Conservation (phyloP, 53 echinoderm and acorn worm species). For the Antedon mediterranea region DNA sequence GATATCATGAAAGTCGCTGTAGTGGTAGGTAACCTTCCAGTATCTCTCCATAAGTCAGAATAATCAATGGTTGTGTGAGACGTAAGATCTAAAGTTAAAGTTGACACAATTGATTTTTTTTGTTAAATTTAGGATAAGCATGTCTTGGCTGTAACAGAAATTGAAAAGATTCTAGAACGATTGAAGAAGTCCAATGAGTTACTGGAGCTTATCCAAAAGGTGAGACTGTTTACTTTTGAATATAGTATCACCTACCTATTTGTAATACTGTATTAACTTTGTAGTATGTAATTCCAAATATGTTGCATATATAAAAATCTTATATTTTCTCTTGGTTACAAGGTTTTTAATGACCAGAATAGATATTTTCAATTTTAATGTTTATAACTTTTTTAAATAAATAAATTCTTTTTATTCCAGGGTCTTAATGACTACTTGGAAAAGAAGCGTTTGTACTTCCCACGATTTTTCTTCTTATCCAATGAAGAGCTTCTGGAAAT, state of each 20-base stretch:
- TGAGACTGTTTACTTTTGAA: slow-evolving; percentile 12
- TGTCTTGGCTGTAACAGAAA: slow-evolving; percentile 91
- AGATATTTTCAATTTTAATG: not conserved
- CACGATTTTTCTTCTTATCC: slow-evolving; percentile 98
- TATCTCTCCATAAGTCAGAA: no score
- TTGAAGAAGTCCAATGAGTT: slow-evolving; percentile 97
- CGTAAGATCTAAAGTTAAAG: no score
- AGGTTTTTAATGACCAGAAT: not conserved
- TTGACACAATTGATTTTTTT: no score
- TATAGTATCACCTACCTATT: no score
- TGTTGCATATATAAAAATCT: not conserved
- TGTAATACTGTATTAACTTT: no score
- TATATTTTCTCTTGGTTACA: not conserved
- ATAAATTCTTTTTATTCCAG: slow-evolving; percentile 17
- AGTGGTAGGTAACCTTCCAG: slow-evolving; percentile 39
- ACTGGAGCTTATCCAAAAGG: slow-evolving; percentile 93
- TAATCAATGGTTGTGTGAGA: no score
- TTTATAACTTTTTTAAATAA: slow-evolving; percentile 1
- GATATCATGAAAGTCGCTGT: slow-evolving; percentile 97
- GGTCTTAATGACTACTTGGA: slow-evolving; percentile 96
- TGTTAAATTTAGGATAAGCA: slow-evolving; percentile 76
- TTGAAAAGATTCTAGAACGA: slow-evolving; percentile 95
- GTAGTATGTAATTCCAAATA: no score
- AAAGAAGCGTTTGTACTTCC: slow-evolving; percentile 99
- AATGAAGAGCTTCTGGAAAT: slow-evolving; percentile 96